Percentiles rank a stretch among this genome's conserved stretches.
Evolutionary conservation across 2,797 vertebrate species (phyloP).

Genomic region (Clarias laeviceps): DNA sequence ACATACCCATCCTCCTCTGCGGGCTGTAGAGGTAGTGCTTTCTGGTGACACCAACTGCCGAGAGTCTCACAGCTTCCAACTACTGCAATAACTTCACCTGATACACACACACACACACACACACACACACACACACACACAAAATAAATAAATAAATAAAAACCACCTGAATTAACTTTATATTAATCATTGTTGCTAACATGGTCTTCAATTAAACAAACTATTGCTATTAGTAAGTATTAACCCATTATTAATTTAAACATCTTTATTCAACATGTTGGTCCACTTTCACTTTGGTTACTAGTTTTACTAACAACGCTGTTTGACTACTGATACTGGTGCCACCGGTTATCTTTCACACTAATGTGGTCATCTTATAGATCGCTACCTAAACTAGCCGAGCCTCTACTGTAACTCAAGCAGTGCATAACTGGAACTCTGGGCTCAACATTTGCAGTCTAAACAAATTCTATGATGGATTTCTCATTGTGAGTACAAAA

Average conservation of each 20-base stretch:
- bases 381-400: neutral
- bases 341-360: neutral
- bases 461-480: neutral
- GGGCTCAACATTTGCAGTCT: neutral
- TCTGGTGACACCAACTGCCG: constrained; percentile 87
- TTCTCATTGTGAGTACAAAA: neutral
- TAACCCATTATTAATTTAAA: neutral
- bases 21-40: constrained; percentile 79
- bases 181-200: neutral
- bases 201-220: neutral
- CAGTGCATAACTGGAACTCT: neutral
- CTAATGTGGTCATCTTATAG: neutral
- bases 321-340: neutral
- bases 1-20: constrained; percentile 68
- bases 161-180: neutral
- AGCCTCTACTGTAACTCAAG: neutral
- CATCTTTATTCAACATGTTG: neutral
- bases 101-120: constrained; percentile 2
- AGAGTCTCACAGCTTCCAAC: constrained; percentile 88
- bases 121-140: constrained; percentile 21
- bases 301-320: neutral
- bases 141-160: neutral
- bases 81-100: constrained; percentile 91
- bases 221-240: neutral
- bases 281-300: neutral